Evolutionary conservation across 1,140 invertebrate genomes (phyloP).

Genomic region (Ditylenchus dipsaci): DNA sequence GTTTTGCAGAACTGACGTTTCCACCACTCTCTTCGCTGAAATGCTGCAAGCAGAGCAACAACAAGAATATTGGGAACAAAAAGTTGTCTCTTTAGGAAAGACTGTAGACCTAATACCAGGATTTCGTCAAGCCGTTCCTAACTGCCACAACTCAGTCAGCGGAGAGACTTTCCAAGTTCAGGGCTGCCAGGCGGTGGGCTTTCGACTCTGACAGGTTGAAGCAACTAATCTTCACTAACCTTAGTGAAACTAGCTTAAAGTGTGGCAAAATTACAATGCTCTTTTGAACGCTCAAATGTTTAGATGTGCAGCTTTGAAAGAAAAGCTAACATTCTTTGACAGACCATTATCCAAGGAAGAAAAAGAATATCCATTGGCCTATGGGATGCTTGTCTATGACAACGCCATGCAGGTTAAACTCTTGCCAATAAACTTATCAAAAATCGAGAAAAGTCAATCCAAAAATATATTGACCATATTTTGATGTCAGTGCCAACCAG

Average conservation of each 20-base stretch:
- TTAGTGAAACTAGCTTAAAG: not conserved
- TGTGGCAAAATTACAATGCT: no score
- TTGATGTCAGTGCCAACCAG: no score
- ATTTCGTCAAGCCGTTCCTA: slow-evolving; percentile 3
- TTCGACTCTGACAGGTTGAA: not conserved
- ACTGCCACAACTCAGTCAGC: not conserved
- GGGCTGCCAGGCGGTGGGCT: not conserved
- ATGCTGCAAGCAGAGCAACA: no score
- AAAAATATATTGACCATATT: no score
- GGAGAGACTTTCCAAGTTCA: not conserved
- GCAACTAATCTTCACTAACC: not conserved
- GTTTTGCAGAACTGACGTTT: no score
- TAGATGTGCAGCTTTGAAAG: slow-evolving; percentile 1
- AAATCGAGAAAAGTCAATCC: no score
- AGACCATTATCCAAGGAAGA: slow-evolving; percentile 30
- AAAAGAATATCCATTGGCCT: slow-evolving; percentile 28
- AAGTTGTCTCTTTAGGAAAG: not conserved
- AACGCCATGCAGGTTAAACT: slow-evolving; percentile 28
- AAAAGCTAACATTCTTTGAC: not conserved
- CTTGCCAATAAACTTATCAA: no score
- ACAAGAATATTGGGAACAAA: no score
- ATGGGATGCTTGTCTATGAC: slow-evolving; percentile 34
- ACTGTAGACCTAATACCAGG: not conserved
- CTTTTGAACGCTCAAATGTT: not conserved
- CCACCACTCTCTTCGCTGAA: no score